Conservation (phyloP, 2,113 vertebrate genomes). For the Muntiacus reevesi region DNA sequence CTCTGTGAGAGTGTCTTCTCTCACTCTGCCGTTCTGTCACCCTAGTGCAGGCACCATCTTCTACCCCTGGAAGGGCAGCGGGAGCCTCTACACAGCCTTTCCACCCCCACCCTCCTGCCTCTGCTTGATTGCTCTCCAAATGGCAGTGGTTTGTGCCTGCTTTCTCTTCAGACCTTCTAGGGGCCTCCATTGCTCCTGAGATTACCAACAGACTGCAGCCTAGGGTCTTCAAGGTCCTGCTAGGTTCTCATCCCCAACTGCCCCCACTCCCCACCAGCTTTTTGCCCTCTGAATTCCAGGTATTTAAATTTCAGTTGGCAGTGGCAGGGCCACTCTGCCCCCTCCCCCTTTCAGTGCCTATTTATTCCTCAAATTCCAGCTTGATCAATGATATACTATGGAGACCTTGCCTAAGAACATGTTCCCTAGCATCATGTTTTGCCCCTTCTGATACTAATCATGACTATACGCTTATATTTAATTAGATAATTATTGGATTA, state of each 20-base stretch:
- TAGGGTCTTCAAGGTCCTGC: not conserved
- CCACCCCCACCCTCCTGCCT: no score
- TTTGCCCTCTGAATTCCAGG: not conserved
- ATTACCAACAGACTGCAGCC: not conserved
- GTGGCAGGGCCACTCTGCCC: not conserved
- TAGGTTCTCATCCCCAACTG: not conserved
- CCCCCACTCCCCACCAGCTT: not conserved
- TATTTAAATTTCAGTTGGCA: not conserved
- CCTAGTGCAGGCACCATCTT: fast-evolving
- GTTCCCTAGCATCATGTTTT: not conserved
- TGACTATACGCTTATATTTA: not conserved
- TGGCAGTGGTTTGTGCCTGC: no score
- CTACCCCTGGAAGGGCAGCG: not conserved
- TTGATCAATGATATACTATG: not conserved
- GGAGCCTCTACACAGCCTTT: not conserved
- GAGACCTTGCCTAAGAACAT: not conserved
- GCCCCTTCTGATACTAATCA: not conserved
- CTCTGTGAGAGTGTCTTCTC: not conserved
- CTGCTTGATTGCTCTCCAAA: not conserved
- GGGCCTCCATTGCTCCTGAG: not conserved
- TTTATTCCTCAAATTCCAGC: not conserved
- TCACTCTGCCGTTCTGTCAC: not conserved
- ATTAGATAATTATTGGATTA: not conserved
- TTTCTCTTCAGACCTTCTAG: not conserved
- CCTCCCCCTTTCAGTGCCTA: not conserved